These are phyloP conservation scores for Pedetes capensis DNA, from an alignment of 2,113 vertebrate species.

Conservation along the genomic window DNA sequence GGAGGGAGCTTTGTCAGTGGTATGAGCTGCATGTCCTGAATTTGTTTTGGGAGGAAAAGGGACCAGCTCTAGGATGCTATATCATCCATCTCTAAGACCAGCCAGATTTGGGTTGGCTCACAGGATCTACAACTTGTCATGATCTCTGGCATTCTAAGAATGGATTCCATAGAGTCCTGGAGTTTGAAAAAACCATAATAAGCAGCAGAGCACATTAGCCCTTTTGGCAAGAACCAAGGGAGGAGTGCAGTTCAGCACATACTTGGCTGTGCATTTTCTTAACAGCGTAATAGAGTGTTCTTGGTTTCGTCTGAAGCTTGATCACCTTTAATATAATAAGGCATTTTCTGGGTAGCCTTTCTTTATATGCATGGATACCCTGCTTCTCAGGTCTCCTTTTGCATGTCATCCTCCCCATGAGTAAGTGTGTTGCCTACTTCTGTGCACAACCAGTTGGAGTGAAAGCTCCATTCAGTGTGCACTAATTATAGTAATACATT, in stretches of 20 bases:
- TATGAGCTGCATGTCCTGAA: neutral
- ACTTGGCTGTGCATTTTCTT: neutral
- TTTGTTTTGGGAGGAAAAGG: neutral
- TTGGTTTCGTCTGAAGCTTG: neutral
- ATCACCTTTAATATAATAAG: constrained; percentile 38
- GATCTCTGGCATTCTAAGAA: constrained; percentile 45
- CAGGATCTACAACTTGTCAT: constrained; percentile 4
- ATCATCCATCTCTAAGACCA: neutral
- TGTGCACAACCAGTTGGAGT: neutral
- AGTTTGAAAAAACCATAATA: neutral
- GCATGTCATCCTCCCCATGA: neutral
- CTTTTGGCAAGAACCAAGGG: constrained; percentile 12
- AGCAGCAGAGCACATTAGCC: neutral
- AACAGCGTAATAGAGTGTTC: constrained; percentile 6
- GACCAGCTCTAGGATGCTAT: neutral
- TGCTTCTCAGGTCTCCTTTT: neutral
- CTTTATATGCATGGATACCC: neutral
- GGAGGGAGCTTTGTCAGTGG: neutral
- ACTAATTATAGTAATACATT: neutral
- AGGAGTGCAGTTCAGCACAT: neutral
- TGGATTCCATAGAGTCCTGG: constrained; percentile 20
- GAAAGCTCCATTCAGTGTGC: neutral
- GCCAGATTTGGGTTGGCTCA: constrained; percentile 32
- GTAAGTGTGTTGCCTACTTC: neutral
- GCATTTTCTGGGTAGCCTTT: neutral